Conservation (phyloP, 2,797 vertebrate genomes). For the Halcyon leucocephala region DNA sequence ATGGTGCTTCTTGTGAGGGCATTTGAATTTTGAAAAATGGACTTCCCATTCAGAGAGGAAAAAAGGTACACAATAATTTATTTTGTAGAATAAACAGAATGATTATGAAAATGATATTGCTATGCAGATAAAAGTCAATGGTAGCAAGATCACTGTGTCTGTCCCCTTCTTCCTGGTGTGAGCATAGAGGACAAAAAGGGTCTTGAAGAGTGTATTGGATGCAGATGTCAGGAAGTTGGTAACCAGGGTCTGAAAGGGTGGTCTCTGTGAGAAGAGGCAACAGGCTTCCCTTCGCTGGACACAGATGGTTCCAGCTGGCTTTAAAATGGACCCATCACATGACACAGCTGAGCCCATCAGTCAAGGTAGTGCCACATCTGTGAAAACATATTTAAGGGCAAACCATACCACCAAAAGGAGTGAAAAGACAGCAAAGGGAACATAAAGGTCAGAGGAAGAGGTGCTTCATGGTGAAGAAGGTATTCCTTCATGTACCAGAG, state of each 20-base stretch:
- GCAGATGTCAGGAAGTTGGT: neutral
- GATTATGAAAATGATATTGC: neutral
- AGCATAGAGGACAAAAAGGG: neutral
- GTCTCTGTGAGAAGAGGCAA: neutral
- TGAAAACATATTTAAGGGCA: neutral
- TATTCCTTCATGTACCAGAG: neutral
- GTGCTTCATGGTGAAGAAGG: neutral
- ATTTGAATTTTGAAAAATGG: neutral
- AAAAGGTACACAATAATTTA: neutral
- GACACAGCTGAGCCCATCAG: neutral
- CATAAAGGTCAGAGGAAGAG: neutral
- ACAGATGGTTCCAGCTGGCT: neutral
- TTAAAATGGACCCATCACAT: neutral
- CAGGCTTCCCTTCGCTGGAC: neutral
- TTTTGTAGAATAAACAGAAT: neutral
- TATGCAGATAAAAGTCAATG: neutral
- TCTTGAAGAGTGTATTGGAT: rapidly evolving
- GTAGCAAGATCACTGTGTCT: neutral
- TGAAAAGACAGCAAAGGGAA: neutral
- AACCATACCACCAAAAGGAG: neutral
- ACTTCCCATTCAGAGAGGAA: neutral
- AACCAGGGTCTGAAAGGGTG: neutral
- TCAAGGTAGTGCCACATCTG: neutral
- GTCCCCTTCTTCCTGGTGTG: neutral
- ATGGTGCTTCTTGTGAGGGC: neutral